Conservation (phyloP, 1,140 invertebrate genomes). For the Atta cephalotes region DNA sequence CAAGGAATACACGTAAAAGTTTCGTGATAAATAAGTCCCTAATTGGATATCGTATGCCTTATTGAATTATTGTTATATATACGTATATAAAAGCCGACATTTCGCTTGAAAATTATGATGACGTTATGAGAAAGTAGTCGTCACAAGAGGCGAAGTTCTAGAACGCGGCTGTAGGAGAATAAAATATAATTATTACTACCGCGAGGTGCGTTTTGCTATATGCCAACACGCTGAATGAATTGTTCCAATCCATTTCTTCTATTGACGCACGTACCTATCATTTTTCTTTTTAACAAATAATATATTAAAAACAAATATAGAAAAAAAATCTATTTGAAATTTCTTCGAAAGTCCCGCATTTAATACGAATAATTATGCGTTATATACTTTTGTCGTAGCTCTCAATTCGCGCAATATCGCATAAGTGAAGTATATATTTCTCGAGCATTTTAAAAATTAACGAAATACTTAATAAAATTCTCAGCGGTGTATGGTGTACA, state of each 20-base stretch:
- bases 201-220: slow-evolving; percentile 45
- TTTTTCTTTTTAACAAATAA: not conserved
- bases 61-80: slow-evolving; percentile 48
- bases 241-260: not conserved
- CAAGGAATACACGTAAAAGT: slow-evolving; percentile 15
- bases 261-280: not conserved
- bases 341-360: not conserved
- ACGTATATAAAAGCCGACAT: slow-evolving; percentile 12
- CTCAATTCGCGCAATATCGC: not conserved
- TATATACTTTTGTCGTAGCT: not conserved
- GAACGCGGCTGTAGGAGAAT: slow-evolving; percentile 39
- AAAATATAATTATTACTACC: slow-evolving; percentile 56
- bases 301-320: not conserved
- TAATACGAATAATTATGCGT: not conserved
- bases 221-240: slow-evolving; percentile 32
- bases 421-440: not conserved
- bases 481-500: slow-evolving; percentile 23
- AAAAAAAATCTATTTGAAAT: not conserved
- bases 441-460: not conserved
- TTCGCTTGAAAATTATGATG: slow-evolving; percentile 40
- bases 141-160: slow-evolving; percentile 30
- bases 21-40: slow-evolving; percentile 53
- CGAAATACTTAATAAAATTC: not conserved
- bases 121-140: not conserved
- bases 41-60: slow-evolving; percentile 61